These are phyloP conservation scores for Rhopalosiphum maidis DNA, from an alignment of 1,140 invertebrate species.

Conservation along the genomic window DNA sequence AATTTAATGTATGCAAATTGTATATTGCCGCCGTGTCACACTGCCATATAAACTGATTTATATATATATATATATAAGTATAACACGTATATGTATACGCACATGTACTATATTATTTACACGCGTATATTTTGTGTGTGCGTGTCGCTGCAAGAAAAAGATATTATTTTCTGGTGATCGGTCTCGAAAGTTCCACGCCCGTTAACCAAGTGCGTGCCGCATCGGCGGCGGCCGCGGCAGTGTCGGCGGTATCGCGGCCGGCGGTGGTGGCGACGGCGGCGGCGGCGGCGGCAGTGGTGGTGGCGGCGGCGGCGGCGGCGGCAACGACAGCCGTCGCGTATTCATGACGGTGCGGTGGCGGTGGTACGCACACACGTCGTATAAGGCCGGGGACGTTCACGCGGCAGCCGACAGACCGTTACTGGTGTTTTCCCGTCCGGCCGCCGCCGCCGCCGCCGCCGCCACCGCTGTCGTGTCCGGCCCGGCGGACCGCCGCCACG, in stretches of 20 bases:
- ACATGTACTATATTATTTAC: not conserved
- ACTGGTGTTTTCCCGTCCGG: conserved; percentile 54
- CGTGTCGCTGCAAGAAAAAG: not conserved
- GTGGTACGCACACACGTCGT: not conserved
- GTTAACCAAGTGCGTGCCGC: conserved; percentile 28
- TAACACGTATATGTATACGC: not conserved
- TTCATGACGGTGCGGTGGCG: conserved; percentile 22
- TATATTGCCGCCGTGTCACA: not conserved
- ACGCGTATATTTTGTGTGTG: not conserved
- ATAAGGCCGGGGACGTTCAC: conserved; percentile 49
- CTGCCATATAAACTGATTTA: not conserved
- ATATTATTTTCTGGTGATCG: not conserved
- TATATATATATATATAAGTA: not conserved
- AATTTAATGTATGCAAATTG: not conserved
- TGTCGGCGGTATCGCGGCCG: not conserved
- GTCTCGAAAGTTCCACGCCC: conserved; percentile 44
- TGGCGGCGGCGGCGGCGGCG: not conserved
- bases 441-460: not conserved
- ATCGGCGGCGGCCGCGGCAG: conserved; percentile 1
- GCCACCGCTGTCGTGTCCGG: not conserved
- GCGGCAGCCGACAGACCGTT: conserved; percentile 52
- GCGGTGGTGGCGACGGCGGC: not conserved
- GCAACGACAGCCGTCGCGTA: not conserved
- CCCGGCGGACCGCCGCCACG: not conserved
- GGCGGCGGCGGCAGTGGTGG: not conserved